Evolutionary conservation across 2,113 vertebrate genomes (phyloP).

Genomic region (Motacilla alba): DNA sequence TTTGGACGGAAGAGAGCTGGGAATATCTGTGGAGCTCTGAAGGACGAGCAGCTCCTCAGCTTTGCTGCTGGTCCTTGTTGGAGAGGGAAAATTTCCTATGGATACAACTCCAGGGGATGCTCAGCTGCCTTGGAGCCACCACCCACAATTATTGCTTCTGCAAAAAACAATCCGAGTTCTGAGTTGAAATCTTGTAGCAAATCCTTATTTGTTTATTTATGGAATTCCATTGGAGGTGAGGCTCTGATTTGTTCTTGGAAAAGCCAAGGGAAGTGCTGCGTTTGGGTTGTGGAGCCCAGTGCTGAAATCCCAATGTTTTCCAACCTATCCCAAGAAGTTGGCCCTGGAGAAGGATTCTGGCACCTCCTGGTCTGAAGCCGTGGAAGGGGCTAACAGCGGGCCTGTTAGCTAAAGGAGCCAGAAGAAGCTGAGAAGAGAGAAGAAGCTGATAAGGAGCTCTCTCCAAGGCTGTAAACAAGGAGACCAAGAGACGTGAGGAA

Average conservation of each 20-base stretch:
- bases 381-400: no score
- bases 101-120: not conserved
- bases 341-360: not conserved
- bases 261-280: rapidly evolving
- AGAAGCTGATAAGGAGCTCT: no score
- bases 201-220: not conserved
- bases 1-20: not conserved
- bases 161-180: not conserved
- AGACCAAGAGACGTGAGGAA: no score
- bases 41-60: not conserved
- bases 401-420: no score
- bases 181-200: rapidly evolving
- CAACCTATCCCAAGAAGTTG: rapidly evolving
- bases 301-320: not conserved
- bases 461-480: no score
- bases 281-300: not conserved
- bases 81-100: not conserved
- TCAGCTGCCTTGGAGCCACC: not conserved
- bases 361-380: not conserved
- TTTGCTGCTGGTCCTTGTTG: rapidly evolving
- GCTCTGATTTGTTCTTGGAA: not conserved
- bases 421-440: no score
- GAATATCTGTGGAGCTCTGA: not conserved
- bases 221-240: not conserved
- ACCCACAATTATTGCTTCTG: not conserved